Percentiles rank a stretch among this genome's conserved stretches.
These are phyloP conservation scores for Silurus meridionalis DNA, from an alignment of 2,113 vertebrate genomes.

Conservation along the genomic window DNA sequence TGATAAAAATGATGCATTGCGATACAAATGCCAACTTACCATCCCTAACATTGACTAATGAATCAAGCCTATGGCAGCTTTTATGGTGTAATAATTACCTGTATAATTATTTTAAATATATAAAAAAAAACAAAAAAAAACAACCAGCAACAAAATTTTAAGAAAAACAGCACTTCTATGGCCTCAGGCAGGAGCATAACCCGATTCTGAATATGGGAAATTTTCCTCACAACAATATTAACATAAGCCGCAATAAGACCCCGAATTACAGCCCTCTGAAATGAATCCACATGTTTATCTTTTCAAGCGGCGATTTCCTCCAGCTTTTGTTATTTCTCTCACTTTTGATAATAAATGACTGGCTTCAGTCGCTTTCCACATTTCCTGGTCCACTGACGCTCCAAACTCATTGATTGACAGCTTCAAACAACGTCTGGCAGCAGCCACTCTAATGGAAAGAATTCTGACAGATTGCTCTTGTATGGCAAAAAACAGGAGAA, in stretches of 20 bases:
- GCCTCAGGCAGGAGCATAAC: neutral
- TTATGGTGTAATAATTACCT: neutral
- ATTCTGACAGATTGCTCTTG: constrained; percentile 70
- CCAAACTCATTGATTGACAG: constrained; percentile 46
- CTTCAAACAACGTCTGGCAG: constrained; percentile 49
- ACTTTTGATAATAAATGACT: constrained; percentile 21
- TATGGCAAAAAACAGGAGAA: constrained; percentile 35
- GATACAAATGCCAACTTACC: no score
- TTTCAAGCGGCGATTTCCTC: neutral
- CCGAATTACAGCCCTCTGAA: neutral
- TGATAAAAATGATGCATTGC: no score
- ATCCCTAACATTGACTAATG: neutral
- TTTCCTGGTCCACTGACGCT: neutral
- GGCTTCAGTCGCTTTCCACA: neutral
- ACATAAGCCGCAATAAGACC: no score
- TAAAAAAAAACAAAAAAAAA: neutral
- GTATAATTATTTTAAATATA: no score
- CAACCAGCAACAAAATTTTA: no score
- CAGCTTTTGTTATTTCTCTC: neutral
- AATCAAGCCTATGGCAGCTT: neutral
- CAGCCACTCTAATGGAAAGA: constrained; percentile 38
- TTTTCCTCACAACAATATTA: neutral
- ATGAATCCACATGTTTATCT: neutral
- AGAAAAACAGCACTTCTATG: no score
- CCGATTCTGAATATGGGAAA: neutral